These are phyloP conservation scores for Labeo rohita DNA, from an alignment of 2,113 vertebrate genomes.

Conservation along the genomic window DNA sequence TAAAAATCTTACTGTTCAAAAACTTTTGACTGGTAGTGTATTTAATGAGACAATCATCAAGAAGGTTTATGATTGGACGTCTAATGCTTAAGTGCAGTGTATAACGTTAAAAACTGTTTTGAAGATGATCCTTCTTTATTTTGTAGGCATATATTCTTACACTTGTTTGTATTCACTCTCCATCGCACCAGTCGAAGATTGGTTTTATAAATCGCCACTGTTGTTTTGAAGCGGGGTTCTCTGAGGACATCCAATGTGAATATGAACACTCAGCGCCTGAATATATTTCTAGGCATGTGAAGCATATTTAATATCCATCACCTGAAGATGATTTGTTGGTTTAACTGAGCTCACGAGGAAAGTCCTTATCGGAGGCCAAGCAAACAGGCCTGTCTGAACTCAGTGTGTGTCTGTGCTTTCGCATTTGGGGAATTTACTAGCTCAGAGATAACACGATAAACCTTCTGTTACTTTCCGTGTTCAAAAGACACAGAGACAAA, in stretches of 20 bases:
- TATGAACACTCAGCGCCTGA: conserved; percentile 27
- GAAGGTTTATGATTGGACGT: neutral
- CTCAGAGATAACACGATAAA: conserved; percentile 38
- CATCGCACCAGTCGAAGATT: neutral
- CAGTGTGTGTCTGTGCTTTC: conserved; percentile 35
- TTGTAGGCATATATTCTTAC: neutral
- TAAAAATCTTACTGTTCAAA: too few relatives aligned
- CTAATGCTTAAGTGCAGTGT: neutral
- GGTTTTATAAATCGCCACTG: neutral
- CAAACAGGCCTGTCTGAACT: conserved; percentile 35
- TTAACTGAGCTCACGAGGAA: conserved; percentile 42
- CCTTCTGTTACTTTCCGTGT: conserved; percentile 25
- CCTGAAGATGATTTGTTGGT: conserved; percentile 48
- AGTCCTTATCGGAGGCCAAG: conserved; percentile 49
- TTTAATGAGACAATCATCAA: neutral
- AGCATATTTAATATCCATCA: conserved; percentile 44
- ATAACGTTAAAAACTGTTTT: neutral
- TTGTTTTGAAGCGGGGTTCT: conserved; percentile 29
- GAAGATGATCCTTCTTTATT: neutral
- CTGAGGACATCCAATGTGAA: conserved; percentile 28
- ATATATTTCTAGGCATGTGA: conserved; percentile 38
- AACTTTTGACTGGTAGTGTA: too few relatives aligned
- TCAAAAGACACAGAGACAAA: conserved; percentile 43
- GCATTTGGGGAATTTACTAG: conserved; percentile 40
- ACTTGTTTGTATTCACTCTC: conserved; percentile 5